Evolutionary conservation across 2,113 vertebrate species (phyloP).

Genomic region (Anguilla rostrata): DNA sequence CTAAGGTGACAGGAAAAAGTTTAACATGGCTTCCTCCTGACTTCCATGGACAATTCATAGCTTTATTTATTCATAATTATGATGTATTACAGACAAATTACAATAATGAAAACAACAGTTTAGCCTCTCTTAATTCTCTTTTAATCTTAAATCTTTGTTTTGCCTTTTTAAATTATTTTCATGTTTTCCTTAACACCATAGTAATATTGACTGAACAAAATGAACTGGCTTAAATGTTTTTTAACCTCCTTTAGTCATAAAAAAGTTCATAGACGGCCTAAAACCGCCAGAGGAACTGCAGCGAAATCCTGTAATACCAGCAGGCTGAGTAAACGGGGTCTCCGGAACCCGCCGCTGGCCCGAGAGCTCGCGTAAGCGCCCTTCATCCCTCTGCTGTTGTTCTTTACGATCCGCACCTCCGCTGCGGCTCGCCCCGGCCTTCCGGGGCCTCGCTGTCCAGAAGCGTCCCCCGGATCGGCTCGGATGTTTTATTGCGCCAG

Average conservation of each 20-base stretch:
- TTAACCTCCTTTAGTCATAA: not conserved
- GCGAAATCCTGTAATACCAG: slow-evolving; percentile 51
- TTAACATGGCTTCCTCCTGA: too few species aligned
- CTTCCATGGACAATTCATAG: too few species aligned
- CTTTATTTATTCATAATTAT: too few species aligned
- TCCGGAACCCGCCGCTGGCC: slow-evolving; percentile 54
- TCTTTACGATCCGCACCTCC: slow-evolving; percentile 58
- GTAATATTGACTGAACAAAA: not conserved
- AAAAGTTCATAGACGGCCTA: not conserved
- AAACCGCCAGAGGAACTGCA: slow-evolving; percentile 16
- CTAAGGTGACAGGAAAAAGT: too few species aligned
- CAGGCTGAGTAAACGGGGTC: slow-evolving; percentile 61
- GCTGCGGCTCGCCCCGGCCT: slow-evolving; percentile 49
- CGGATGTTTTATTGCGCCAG: slow-evolving; percentile 9
- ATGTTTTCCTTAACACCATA: not conserved
- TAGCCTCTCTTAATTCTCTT: too few species aligned
- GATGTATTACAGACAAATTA: too few species aligned
- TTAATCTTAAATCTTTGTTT: too few species aligned
- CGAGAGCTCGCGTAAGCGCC: slow-evolving; percentile 51
- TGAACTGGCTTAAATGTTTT: not conserved
- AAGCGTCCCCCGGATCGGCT: slow-evolving; percentile 17
- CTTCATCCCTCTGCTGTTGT: slow-evolving; percentile 61
- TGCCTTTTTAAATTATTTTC: not conserved
- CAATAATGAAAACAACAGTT: too few species aligned
- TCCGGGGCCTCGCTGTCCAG: slow-evolving; percentile 41